Evolutionary conservation across 2,797 vertebrate species (phyloP).

Genomic region (Protosalanx chinensis): DNA sequence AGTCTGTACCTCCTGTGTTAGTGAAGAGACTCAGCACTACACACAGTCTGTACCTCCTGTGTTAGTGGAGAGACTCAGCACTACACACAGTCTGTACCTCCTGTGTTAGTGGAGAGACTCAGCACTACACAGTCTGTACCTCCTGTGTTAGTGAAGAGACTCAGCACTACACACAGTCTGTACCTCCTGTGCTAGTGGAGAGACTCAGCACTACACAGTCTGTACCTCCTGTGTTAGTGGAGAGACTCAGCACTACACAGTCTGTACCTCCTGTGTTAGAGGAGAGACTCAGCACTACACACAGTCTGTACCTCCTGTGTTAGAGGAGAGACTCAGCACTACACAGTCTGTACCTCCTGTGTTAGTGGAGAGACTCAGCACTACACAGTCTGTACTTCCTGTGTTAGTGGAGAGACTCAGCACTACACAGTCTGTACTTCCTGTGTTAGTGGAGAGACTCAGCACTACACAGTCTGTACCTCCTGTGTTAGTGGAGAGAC

Average conservation of each 20-base stretch:
- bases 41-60: no score
- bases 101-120: slow-evolving; percentile 34
- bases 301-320: no score
- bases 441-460: no score
- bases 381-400: slow-evolving; percentile 18
- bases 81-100: slow-evolving; percentile 4
- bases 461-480: slow-evolving; percentile 2
- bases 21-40: no score
- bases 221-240: slow-evolving; percentile 7
- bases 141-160: no score
- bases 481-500: slow-evolving; percentile 15
- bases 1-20: slow-evolving; percentile 6
- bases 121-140: slow-evolving; percentile 32
- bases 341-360: slow-evolving; percentile 7
- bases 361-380: slow-evolving; percentile 43
- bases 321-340: no score
- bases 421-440: no score
- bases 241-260: slow-evolving; percentile 44
- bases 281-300: no score
- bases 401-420: no score
- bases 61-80: no score
- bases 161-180: no score
- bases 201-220: background rate
- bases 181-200: no score
- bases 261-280: background rate